phyloP scores from a whole-genome alignment of 2,797 vertebrate genomes.

The Sebastes taczanowskii region DNA sequence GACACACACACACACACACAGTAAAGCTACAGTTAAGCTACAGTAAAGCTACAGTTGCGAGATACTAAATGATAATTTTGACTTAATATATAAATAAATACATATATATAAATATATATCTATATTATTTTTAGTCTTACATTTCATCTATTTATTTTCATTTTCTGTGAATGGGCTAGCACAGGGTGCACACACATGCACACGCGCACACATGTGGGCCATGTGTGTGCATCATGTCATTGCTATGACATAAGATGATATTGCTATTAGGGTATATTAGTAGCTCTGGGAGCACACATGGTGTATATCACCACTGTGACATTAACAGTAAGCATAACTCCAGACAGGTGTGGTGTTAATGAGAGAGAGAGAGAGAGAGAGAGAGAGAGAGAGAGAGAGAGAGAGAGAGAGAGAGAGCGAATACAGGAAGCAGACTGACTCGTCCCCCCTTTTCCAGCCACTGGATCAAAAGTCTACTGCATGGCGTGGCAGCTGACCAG shows the following conservation, averaged over 20 bases:
- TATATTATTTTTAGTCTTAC: too few relatives aligned
- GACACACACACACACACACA: neutral
- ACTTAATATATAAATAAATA: too few relatives aligned
- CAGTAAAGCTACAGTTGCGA: too few relatives aligned
- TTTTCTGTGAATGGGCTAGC: neutral
- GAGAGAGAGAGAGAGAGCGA: neutral
- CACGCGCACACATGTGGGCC: neutral
- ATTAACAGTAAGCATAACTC: neutral
- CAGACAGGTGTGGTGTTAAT: constrained; percentile 9
- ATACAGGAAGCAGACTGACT: constrained; percentile 13
- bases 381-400: too few relatives aligned
- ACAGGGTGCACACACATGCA: neutral
- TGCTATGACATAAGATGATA: neutral
- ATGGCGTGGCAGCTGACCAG: constrained; percentile 34
- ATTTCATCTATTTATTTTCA: neutral
- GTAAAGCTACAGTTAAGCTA: too few relatives aligned
- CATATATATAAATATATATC: too few relatives aligned
- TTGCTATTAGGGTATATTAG: neutral
- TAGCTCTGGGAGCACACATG: neutral
- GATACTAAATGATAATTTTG: too few relatives aligned
- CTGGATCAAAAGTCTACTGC: constrained; percentile 38
- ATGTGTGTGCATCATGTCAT: neutral
- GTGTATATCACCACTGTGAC: neutral
- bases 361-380: neutral
- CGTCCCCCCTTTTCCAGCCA: constrained; percentile 7